A percentile compares a stretch with the other conserved stretches of the same genome.
Evolutionary conservation across 1,140 invertebrate genomes (phyloP).

Genomic region (Acromyrmex echinatior): DNA sequence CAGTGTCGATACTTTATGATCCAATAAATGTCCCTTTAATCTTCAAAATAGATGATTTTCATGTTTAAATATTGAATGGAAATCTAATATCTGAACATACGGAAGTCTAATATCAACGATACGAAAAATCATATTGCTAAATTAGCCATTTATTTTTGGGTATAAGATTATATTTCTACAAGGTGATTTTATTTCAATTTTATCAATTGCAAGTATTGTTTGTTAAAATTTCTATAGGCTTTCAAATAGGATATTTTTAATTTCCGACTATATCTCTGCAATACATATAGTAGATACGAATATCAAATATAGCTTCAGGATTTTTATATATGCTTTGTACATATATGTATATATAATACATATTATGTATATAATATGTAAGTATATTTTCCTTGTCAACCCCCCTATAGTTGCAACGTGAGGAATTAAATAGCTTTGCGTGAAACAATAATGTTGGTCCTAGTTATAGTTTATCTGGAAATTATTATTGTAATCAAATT

Average conservation of each 20-base stretch:
- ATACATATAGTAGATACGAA: not conserved
- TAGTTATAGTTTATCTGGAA: not conserved
- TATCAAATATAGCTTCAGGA: constrained; percentile 19
- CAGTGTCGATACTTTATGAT: not conserved
- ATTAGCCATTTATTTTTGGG: constrained; percentile 15
- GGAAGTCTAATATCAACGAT: not conserved
- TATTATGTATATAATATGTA: no score
- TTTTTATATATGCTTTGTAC: not conserved
- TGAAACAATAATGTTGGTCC: not conserved
- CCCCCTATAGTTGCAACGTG: not conserved
- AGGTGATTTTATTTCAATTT: constrained; percentile 6
- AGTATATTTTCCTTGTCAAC: constrained; percentile 29
- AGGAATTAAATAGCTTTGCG: constrained; percentile 6
- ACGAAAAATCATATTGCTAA: constrained; percentile 10
- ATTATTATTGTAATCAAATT: not conserved
- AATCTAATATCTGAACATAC: not conserved
- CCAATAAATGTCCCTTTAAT: not conserved
- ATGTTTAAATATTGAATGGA: not conserved
- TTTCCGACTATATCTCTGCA: not conserved
- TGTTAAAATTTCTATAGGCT: not conserved
- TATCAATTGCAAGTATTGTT: not conserved
- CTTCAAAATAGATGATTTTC: not conserved
- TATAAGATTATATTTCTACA: not conserved
- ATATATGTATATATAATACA: not conserved
- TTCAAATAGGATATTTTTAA: not conserved